Evolutionary conservation across 2,113 vertebrate species (phyloP), one percentile per base, ranked within the genome.

Genomic region (Vimba vimba): DNA sequence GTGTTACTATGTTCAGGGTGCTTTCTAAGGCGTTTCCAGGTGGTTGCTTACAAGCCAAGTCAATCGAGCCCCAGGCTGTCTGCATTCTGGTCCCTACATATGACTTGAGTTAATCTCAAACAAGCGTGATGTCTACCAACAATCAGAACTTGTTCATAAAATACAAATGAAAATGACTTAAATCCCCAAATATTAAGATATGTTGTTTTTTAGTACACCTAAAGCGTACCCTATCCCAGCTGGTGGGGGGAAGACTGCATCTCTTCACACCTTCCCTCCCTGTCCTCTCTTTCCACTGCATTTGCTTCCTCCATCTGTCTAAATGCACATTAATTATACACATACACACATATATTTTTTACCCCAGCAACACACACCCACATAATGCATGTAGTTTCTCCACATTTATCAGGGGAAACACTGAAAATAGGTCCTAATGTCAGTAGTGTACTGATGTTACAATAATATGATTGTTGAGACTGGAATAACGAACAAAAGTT

Each of bases 241-340:
- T 82, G 80, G 80, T 82, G 27, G 92, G 91, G 92, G 92, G 93
- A 75, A 92, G 92, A 93, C 93, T 92, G 92, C 85, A 92, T 92
- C 90, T 82, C 93, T 91, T 92, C 92, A 90, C 91, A 91, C 87
- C 77, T 91, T 88, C 91, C 85, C 76, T 87, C 85, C 78, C 43
- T 75, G 50, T 52, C 66, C 64, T 64, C 52, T 73, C 43, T 47
- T 84, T 85, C 79, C 47, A 77, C 81, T 87, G 77, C 86, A 64
- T 87, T 89, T 76, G 45, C 36, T 86, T 83, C 73, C 83, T 87
- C 88, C 88, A 89, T 87, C 88, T 89, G 88, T 87, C 79, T 87
- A 89, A 87, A 89, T 87, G 71, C 88, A 87, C 88, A 89, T 85
- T 87, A 87, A 89, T 94, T 95, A 94, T 92, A 87, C 79, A 87